Percentiles rank a stretch among this genome's conserved stretches.
Evolutionary conservation across 2,113 vertebrate genomes (phyloP).

Genomic region (Colius striatus): DNA sequence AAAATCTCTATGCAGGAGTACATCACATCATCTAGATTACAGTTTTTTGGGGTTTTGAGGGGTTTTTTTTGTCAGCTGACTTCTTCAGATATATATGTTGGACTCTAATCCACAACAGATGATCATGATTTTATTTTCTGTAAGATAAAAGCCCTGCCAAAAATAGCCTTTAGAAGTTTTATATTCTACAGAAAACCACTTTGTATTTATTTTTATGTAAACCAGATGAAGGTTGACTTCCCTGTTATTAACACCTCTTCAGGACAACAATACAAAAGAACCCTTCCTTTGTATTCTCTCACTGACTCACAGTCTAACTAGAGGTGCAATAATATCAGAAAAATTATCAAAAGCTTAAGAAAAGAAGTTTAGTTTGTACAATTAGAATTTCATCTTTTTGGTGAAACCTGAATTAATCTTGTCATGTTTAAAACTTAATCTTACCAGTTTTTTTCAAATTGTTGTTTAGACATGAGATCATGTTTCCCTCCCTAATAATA

Average conservation of each 20-base stretch:
- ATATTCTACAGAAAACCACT: neutral
- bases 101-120: neutral
- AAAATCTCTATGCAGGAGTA: neutral
- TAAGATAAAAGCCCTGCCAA: neutral
- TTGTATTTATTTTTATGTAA: constrained; percentile 1
- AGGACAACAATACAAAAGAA: neutral
- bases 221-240: neutral
- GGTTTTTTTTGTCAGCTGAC: neutral
- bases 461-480: neutral
- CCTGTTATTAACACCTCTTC: constrained; percentile 4
- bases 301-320: neutral
- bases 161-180: neutral
- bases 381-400: neutral
- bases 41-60: neutral
- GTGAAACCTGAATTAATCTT: neutral
- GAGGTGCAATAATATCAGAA: neutral
- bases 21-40: neutral
- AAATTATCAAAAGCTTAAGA: neutral
- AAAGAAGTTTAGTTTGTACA: neutral
- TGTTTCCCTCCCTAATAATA: neutral
- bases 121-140: neutral
- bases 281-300: neutral
- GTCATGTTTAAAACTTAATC: neutral
- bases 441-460: neutral
- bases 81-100: neutral